phyloP scores from a whole-genome alignment of 2,797 vertebrate species.

The Echeneis naucrates region DNA sequence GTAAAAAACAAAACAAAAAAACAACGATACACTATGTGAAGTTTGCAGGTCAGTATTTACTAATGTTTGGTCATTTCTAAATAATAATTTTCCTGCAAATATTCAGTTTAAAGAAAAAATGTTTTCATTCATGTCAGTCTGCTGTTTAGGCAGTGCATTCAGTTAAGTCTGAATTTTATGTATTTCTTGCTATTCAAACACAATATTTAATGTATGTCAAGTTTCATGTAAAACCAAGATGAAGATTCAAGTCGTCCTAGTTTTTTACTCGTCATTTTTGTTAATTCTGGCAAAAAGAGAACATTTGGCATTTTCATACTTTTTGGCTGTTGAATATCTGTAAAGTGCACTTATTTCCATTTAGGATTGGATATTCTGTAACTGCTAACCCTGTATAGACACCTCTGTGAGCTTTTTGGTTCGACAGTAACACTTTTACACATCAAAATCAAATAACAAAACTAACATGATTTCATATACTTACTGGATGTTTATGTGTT shows the following conservation, averaged over 20 bases:
- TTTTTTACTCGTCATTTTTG: not conserved
- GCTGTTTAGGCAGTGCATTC: not conserved
- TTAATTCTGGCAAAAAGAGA: not conserved
- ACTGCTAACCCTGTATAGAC: constrained; percentile 20
- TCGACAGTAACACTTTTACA: constrained; percentile 33
- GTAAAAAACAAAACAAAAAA: no score
- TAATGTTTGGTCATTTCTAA: no score
- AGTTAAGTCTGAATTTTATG: not conserved
- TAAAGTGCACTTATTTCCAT: constrained; percentile 77
- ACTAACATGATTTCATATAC: constrained; percentile 34
- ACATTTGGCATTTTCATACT: constrained; percentile 15
- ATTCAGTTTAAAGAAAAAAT: not conserved
- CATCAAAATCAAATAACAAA: constrained; percentile 17
- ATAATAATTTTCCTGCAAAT: no score
- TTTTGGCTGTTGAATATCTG: constrained; percentile 58
- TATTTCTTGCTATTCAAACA: not conserved
- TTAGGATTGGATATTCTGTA: constrained; percentile 54
- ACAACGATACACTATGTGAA: not conserved
- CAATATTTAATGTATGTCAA: not conserved
- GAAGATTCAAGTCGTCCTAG: not conserved
- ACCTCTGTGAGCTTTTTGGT: constrained; percentile 18
- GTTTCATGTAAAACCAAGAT: not conserved
- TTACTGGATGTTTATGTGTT: constrained; percentile 51
- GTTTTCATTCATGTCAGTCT: not conserved
- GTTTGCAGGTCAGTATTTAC: constrained; percentile 4